Evolutionary conservation across 2,888 invertebrate species (phyloP).

Genomic region (Scaptomyza flava): DNA sequence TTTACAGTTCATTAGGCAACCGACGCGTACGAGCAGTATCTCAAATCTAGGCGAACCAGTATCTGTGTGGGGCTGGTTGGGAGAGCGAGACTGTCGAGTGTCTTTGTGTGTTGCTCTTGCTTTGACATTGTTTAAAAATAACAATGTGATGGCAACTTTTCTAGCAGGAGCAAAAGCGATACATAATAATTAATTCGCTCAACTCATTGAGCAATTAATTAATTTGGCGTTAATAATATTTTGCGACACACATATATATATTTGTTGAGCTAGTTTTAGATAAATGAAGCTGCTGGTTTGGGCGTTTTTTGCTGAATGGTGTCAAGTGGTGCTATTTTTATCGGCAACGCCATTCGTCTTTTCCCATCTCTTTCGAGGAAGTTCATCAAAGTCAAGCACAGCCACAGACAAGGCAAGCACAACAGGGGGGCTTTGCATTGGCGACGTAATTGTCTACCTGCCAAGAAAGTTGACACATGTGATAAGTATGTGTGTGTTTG

Average conservation of each 20-base stretch:
- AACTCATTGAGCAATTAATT: conserved; percentile 83
- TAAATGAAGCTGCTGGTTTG: conserved; percentile 11
- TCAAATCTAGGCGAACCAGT: conserved; percentile 59
- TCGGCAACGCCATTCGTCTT: conserved; percentile 29
- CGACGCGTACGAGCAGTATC: conserved; percentile 49
- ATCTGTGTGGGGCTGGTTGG: conserved; percentile 5
- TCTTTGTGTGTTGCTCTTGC: conserved; percentile 40
- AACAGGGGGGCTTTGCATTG: not conserved
- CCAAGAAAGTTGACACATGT: conserved; percentile 56
- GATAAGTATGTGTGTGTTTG: conserved; percentile 13
- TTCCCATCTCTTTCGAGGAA: conserved; percentile 38
- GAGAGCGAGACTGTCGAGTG: not conserved
- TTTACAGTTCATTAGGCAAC: conserved; percentile 72
- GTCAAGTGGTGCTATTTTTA: conserved; percentile 51
- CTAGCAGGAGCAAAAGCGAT: conserved; percentile 16
- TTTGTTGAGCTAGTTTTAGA: conserved; percentile 40
- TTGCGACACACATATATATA: conserved; percentile 6
- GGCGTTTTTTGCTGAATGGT: conserved; percentile 11
- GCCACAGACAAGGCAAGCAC: conserved; percentile 22
- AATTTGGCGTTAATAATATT: conserved; percentile 82
- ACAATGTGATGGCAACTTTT: conserved; percentile 36
- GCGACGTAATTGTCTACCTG: conserved; percentile 35
- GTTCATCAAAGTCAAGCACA: conserved; percentile 65
- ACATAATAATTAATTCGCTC: conserved; percentile 50
- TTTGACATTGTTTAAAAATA: conserved; percentile 73